These are phyloP conservation scores for Neria commutata DNA, from an alignment of 2,888 invertebrate species.

Conservation along the genomic window DNA sequence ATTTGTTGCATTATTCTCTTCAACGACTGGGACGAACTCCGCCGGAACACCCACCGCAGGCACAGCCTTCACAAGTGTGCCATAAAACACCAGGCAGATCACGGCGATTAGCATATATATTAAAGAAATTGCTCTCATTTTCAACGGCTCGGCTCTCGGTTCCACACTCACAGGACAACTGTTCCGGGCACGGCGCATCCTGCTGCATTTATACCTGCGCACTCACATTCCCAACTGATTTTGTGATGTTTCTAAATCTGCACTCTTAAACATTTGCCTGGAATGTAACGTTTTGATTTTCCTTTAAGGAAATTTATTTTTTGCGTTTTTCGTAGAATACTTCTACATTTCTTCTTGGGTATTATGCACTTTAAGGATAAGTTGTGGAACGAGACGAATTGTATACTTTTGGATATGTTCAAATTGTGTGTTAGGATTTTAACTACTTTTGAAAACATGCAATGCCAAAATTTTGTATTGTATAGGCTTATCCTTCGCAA, in stretches of 20 bases:
- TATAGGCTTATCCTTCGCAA: too few relatives aligned
- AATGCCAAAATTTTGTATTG: too few relatives aligned
- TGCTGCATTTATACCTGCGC: slow-evolving; percentile 19
- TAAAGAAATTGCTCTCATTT: slow-evolving; percentile 1
- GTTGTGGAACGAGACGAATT: too few relatives aligned
- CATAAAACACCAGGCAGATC: not conserved
- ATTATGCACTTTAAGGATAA: too few relatives aligned
- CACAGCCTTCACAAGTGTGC: slow-evolving; percentile 1
- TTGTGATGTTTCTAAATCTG: not conserved
- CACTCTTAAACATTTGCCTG: too few relatives aligned
- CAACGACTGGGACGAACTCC: not conserved
- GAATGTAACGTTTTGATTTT: too few relatives aligned
- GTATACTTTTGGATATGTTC: too few relatives aligned
- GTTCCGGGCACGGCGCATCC: not conserved
- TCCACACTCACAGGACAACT: slow-evolving; percentile 17
- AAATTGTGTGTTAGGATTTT: too few relatives aligned
- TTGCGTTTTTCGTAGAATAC: too few relatives aligned
- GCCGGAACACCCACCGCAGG: slow-evolving; percentile 12
- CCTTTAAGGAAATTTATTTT: too few relatives aligned
- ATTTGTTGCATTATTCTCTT: not conserved
- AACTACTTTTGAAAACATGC: too few relatives aligned
- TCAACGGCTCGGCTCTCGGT: not conserved
- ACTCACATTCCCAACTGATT: not conserved
- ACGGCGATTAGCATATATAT: not conserved
- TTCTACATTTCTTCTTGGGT: too few relatives aligned